Evolutionary conservation across 1,140 invertebrate species (phyloP), one percentile per base, ranked within the genome.

Genomic region (Euwallacea similis): DNA sequence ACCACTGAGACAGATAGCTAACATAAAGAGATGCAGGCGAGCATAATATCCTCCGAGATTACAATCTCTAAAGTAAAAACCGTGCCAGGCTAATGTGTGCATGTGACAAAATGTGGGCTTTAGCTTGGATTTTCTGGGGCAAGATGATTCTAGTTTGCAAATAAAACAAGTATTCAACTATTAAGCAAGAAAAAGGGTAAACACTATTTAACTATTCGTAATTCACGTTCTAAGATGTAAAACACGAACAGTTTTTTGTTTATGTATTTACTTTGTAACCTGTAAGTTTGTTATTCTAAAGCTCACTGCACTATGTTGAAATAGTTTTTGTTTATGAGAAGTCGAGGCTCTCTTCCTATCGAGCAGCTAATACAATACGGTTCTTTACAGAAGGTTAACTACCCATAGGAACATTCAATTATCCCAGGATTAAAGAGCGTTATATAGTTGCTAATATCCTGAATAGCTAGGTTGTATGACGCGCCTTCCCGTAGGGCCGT

Each of bases 61-160:
- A 69, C 63, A 74, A 74, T 74, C 73, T 72, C 63, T 68, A 74
- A 74, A 71, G 69, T 66, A 61, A 70, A 73, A 71, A 74, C 71
- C 62, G 66, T 72, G 73, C 70, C 66, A 66, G 11, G 60, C 16
- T 70, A 70, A 70, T 63, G 68, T 70, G 53, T 69, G 59, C 15
- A 59, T 54, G 46, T 43, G 56, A 42, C 44, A 69, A 68, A 68
- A 68, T 47, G 56, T 68, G 16, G 21, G 63, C 13, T 53, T 66
- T 54, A 11, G 6, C 41, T 56, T 6, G n/a, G n/a, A 42, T 54
- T 65, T 65, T 65, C 63, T 65, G 33, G 63, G 16, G 21, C 63
- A 16, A 42, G 50, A 53, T 65, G 54, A 53, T 65, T 62, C 15
- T 13, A 15, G 60, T 62, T 62, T 62, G 10, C 15, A 62, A 62